Conservation (phyloP, 2,113 vertebrate species). For the Misgurnus mizolepis region DNA sequence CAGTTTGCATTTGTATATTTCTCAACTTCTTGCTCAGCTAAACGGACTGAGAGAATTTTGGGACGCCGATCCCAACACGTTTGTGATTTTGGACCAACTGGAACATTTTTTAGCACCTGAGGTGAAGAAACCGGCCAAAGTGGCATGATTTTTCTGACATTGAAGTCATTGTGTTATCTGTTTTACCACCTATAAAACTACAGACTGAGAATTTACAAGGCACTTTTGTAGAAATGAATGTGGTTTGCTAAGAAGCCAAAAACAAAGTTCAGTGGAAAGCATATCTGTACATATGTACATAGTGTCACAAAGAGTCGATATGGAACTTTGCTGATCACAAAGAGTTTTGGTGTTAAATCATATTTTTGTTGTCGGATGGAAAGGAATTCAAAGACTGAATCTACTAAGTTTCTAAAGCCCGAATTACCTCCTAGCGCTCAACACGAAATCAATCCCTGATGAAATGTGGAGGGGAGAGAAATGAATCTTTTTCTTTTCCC, state of each 20-base stretch:
- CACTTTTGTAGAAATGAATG: slow-evolving; percentile 42
- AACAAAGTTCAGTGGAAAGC: slow-evolving; percentile 25
- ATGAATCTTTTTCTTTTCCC: slow-evolving; percentile 49
- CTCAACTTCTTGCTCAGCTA: slow-evolving; percentile 60
- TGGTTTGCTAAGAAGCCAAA: slow-evolving; percentile 18
- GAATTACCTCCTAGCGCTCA: slow-evolving; percentile 46
- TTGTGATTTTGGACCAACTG: slow-evolving; percentile 31
- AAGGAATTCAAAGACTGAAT: slow-evolving; percentile 18
- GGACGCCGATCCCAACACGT: slow-evolving; percentile 35
- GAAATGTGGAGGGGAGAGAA: slow-evolving; percentile 48
- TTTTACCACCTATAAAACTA: slow-evolving; percentile 24
- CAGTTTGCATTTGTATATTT: slow-evolving; percentile 57
- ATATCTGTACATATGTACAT: slow-evolving; percentile 68
- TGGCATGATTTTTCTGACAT: slow-evolving; percentile 25
- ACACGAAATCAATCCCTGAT: slow-evolving; percentile 41
- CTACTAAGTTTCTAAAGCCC: slow-evolving; percentile 33
- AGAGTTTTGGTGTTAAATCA: slow-evolving; percentile 54
- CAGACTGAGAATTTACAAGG: slow-evolving; percentile 6
- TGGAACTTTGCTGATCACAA: slow-evolving; percentile 59
- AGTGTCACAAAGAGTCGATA: slow-evolving; percentile 57
- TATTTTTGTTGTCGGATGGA: not conserved
- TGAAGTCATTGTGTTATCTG: slow-evolving; percentile 48
- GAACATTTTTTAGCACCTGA: slow-evolving; percentile 33
- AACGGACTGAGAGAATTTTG: slow-evolving; percentile 46
- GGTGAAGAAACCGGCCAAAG: slow-evolving; percentile 1